Base-by-base conservation (phyloP, 2,888 invertebrate genomes). In the Platycheirus rosarum region DNA sequence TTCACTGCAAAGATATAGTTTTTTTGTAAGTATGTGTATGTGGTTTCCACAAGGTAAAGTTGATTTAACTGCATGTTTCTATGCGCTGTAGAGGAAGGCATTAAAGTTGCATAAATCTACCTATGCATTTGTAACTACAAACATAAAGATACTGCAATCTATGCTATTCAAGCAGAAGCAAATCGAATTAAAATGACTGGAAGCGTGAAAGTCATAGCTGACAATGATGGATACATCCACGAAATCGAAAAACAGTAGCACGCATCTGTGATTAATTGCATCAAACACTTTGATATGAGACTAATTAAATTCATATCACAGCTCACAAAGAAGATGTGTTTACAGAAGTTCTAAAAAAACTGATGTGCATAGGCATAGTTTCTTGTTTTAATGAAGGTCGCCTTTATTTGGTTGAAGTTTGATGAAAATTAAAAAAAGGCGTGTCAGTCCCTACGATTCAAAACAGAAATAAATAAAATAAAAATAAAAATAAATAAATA, bases 181-280 rank as follows among this genome's bases (percentile, higher is more conserved):
- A 80, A 80, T 80, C 75, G 75, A 80, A 75, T 70, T 74, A 69
- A 57, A 62, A 35, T 18, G 53, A 53, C 53, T 13, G 63, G 9
- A 62, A 63, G 63, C 49, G 40, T 74, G 68, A 35, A 42, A 69
- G 62, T n/a, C 32, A 35, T 26, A 57, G 23, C 40, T 49, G 42
- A 26, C 14, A 40, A 6, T 9, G 4, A 2, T n/a, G n/a, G n/a
- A n/a, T 35, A 11, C 5, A 13, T 2, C 23, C 11, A 26, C 35
- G 40, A 40, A 57, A 35, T 1, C 0, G 9, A 40, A 23, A 14
- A 51, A 37, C n/a, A 13, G 13, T 20, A 37, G 37, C 37, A 37
- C 37, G 40, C 55, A 57, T 37, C 13, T 40, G 40, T 26, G 40
- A 40, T 57, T 8, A 55, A 40, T 40, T 5, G 20, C 35, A 32